These are phyloP conservation scores for Salvator merianae DNA, from an alignment of 2,113 vertebrate species.

Conservation along the genomic window DNA sequence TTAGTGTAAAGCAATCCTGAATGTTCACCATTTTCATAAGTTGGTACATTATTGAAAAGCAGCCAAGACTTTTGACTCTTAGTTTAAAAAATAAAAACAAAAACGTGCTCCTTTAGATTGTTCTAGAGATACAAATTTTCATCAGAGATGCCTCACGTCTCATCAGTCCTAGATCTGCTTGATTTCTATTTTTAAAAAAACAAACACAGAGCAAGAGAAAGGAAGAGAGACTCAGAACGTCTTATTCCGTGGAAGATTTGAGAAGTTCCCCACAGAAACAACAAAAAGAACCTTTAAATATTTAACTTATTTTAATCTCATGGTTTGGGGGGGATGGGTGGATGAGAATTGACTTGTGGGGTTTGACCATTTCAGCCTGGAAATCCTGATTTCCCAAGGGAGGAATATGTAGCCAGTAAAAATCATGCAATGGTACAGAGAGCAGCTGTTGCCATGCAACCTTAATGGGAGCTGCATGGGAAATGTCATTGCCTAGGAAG, in stretches of 20 bases:
- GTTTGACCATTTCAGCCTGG: slow-evolving; percentile 9
- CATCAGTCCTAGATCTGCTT: neutral
- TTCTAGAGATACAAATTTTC: neutral
- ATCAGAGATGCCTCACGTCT: neutral
- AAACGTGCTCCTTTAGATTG: neutral
- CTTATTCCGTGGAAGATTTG: neutral
- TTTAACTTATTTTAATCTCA: slow-evolving; percentile 15
- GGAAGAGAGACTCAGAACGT: neutral
- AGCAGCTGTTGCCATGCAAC: slow-evolving; percentile 28
- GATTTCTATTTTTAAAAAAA: neutral
- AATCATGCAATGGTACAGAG: slow-evolving; percentile 12
- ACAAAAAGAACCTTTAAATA: neutral
- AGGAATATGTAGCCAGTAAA: slow-evolving; percentile 24
- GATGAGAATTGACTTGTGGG: slow-evolving; percentile 13
- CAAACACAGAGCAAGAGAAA: neutral
- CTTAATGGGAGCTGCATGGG: slow-evolving; percentile 25
- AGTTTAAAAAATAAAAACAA: neutral
- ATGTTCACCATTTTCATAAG: neutral
- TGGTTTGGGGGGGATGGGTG: neutral
- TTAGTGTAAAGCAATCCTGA: neutral
- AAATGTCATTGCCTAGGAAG: slow-evolving; percentile 21
- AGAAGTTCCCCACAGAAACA: neutral
- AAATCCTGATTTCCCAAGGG: slow-evolving; percentile 28
- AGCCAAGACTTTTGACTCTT: neutral
- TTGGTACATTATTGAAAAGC: neutral